Base-by-base conservation (phyloP, 2,797 vertebrate species). In the Enteromius unitaeniatus region DNA sequence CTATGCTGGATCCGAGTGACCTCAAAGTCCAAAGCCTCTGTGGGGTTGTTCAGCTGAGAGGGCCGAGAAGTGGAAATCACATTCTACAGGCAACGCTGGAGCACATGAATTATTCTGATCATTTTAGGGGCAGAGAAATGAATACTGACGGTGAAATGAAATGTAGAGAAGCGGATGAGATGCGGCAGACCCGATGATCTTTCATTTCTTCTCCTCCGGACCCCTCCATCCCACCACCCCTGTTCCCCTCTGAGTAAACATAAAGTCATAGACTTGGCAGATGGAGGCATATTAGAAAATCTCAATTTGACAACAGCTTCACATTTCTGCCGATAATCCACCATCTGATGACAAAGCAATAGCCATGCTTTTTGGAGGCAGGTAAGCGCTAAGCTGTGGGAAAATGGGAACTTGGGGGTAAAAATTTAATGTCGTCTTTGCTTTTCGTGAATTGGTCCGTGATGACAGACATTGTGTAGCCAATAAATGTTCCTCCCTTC, bases 31-130 rank as follows among this genome's bases (percentile, higher is more conserved):
- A 68, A 73, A 60, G 75, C 82, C 86, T 88, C 86, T 84, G 74
- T 49, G 67, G 82, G 84, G 82, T 86, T 84, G 84, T 87, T 87
- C 79, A 58, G 70, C 84, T 47, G 79, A 72, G 75, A 60, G 49
- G 78, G 78, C 31, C n/a, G 72, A 78, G 82, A 69, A 81, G 82
- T 72, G 73, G 77, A 87, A 85, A 87, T 87, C 86, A 79, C 82
- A 88, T 88, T 87, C 82, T 77, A 87, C 79, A 82, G 69, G 62
- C 69, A 73, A 84, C 47, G 65, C 77, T 75, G 81, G 81, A 84
- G 78, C 70, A 77, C 85, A 88, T 89, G 87, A 89, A 89, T 89
- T 86, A 89, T 89, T 89, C 85, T 62, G 76, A 86, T 86, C 62
- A 81, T 83, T 86, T 86, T 83, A 78, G 79, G 79, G 60, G 60